These are phyloP conservation scores for Ephialtes manifestator DNA, from an alignment of 2,888 invertebrate species.

Conservation along the genomic window DNA sequence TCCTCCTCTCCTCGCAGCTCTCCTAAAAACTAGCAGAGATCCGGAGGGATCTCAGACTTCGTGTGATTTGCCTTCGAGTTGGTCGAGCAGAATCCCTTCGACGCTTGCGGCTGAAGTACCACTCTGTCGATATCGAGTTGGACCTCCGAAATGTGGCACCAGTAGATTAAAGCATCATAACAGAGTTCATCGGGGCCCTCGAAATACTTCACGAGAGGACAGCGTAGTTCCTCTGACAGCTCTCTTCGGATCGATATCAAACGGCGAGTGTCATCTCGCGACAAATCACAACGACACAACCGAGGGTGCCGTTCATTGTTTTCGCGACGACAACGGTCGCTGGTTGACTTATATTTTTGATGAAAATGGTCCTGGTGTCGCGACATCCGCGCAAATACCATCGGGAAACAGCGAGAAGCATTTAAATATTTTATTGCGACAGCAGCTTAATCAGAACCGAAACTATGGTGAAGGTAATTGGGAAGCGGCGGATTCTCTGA, in stretches of 20 bases:
- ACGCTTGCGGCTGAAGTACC: conserved; percentile 53
- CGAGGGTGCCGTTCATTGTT: conserved; percentile 95
- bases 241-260: conserved; percentile 85
- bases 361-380: conserved; percentile 89
- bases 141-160: conserved; percentile 83
- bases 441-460: conserved; percentile 77
- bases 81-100: conserved; percentile 58
- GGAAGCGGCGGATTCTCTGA: conserved; percentile 85
- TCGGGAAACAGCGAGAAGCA: conserved; percentile 81
- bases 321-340: conserved; percentile 94
- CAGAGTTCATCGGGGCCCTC: conserved; percentile 80
- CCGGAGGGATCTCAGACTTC: conserved; percentile 74
- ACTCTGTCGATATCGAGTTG: conserved; percentile 60
- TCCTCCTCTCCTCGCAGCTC: conserved; percentile 89
- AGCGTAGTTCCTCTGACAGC: conserved; percentile 82
- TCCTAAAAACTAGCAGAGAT: conserved; percentile 89
- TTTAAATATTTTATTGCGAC: conserved; percentile 81
- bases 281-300: conserved; percentile 92
- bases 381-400: conserved; percentile 83
- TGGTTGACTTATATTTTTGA: conserved; percentile 96
- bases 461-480: conserved; percentile 76
- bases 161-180: conserved; percentile 88
- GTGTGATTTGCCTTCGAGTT: conserved; percentile 52
- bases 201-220: conserved; percentile 77
- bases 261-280: conserved; percentile 90